Percentiles rank a stretch among this genome's conserved stretches.
These are phyloP conservation scores for Salpingus planirostris DNA, from an alignment of 2,888 invertebrate species.

Conservation along the genomic window DNA sequence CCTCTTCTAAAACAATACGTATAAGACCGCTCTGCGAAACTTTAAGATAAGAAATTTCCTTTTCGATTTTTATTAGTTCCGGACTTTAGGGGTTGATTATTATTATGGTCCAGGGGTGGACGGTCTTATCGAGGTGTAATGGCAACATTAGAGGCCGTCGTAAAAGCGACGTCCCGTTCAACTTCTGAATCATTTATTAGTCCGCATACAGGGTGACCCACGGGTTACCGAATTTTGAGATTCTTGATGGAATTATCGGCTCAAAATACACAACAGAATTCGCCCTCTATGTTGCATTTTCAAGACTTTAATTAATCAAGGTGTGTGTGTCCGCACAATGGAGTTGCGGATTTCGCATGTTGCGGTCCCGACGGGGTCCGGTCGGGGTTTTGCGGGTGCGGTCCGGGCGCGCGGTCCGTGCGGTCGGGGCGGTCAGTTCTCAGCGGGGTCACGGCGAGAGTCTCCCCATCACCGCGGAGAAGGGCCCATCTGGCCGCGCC, in stretches of 20 bases:
- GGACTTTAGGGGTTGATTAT: neutral
- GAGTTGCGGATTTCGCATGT: too few species aligned
- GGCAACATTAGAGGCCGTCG: slow-evolving; percentile 35
- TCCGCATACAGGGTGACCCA: too few species aligned
- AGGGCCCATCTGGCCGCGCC: slow-evolving; percentile 29
- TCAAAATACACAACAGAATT: too few species aligned
- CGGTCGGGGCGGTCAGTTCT: slow-evolving; percentile 15
- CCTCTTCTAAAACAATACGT: too few species aligned
- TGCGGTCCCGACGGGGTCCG: neutral
- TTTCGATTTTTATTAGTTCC: neutral
- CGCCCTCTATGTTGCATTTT: too few species aligned
- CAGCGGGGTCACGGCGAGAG: slow-evolving; percentile 13
- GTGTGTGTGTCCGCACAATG: too few species aligned
- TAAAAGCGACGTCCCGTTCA: slow-evolving; percentile 33
- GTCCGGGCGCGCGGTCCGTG: slow-evolving; percentile 7
- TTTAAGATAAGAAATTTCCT: neutral
- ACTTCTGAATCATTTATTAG: slow-evolving; percentile 39
- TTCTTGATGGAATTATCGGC: too few species aligned
- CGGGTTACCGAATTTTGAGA: too few species aligned
- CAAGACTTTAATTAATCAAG: too few species aligned
- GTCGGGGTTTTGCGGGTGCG: slow-evolving; percentile 8
- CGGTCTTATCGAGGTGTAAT: slow-evolving; percentile 37
- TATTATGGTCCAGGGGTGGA: neutral
- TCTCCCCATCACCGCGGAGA: slow-evolving; percentile 19
- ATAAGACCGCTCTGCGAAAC: neutral